Base-by-base conservation (phyloP, 2,888 invertebrate species). In the Acleris laterana region DNA sequence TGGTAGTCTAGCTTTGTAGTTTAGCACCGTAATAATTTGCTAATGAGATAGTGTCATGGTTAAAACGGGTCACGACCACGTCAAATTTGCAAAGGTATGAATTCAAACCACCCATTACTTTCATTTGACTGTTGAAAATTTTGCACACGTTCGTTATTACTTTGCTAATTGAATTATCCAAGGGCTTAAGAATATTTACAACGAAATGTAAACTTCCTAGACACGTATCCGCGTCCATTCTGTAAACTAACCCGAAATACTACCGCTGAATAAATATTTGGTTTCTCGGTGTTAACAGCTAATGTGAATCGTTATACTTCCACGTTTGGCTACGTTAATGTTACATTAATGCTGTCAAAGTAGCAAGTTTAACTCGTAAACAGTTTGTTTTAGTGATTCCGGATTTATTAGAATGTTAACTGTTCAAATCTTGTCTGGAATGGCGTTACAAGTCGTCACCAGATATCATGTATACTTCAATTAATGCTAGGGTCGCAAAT, bases 131-230 rank as follows among this genome's bases (percentile, higher is more conserved):
- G 38, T 38, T 46, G 32, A 52, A 17, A 7, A 13, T n/a, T 28
- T 22, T 32, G 17, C 42, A 42, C 58, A 17, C 51, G 44, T 32
- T 38, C 7, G 42, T 57, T 46, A 57, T 44, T 46, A 6, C 48
- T 28, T 49, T 11, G 50, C 22, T 19, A 50, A 51, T 56, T 50
- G 55, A 32, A 50, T 60, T 55, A 55, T 55, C 48, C 64, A 53
- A 59, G 48, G 60, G 32, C 20, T 56, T 22, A 5, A 44, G 17
- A 55, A 53, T 59, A 65, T 65, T 65, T 51, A 56, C 42, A 55
- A 17, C 20, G 13, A 6, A 56, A 32, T 42, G 60, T 61, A 65
- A 65, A 65, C 65, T 61, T 65, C 60, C 65, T 51, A 56, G 65
- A 55, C 55, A 19, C 55, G 51, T 5, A 55, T 48, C 38, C 53